These are phyloP conservation scores for Hippoglossus hippoglossus DNA, from an alignment of 2,797 vertebrate species.

Conservation along the genomic window DNA sequence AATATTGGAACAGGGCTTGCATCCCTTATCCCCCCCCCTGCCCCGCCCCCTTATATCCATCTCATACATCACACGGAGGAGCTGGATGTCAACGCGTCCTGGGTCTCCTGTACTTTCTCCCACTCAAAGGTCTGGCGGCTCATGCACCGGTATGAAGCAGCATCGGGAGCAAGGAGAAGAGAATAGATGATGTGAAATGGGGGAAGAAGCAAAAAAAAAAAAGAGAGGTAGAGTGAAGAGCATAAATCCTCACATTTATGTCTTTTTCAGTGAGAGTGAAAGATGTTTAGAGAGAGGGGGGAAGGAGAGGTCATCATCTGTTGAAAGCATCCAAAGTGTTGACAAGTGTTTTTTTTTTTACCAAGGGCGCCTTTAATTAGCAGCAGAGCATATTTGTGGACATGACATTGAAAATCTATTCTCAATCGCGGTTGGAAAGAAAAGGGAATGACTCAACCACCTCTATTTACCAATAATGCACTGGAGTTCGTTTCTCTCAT, in stretches of 20 bases:
- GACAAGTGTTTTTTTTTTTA: constrained; percentile 55
- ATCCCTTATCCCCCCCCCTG: constrained; percentile 19
- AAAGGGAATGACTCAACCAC: constrained; percentile 61
- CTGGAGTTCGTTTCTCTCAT: constrained; percentile 45
- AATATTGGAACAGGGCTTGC: constrained; percentile 59
- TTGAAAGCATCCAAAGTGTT: constrained; percentile 45
- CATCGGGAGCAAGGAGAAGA: not conserved
- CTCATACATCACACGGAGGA: constrained; percentile 67
- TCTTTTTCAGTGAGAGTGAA: constrained; percentile 15
- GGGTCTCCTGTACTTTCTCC: constrained; percentile 55
- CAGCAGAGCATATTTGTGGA: constrained; percentile 64
- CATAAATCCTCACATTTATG: constrained; percentile 32
- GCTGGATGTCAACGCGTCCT: constrained; percentile 65
- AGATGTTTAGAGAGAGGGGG: constrained; percentile 8
- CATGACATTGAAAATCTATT: constrained; percentile 66
- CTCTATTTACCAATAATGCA: constrained; percentile 67
- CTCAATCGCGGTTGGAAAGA: constrained; percentile 65
- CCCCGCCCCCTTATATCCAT: constrained; percentile 45
- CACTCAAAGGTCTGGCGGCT: constrained; percentile 47
- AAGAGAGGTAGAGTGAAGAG: not conserved
- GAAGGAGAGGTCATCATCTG: constrained; percentile 38
- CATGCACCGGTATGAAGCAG: constrained; percentile 32
- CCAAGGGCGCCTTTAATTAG: constrained; percentile 63
- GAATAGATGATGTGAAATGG: not conserved
- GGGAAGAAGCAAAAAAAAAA: not conserved